Conservation (phyloP, 2,113 vertebrate genomes). For the Melospiza melodia region DNA sequence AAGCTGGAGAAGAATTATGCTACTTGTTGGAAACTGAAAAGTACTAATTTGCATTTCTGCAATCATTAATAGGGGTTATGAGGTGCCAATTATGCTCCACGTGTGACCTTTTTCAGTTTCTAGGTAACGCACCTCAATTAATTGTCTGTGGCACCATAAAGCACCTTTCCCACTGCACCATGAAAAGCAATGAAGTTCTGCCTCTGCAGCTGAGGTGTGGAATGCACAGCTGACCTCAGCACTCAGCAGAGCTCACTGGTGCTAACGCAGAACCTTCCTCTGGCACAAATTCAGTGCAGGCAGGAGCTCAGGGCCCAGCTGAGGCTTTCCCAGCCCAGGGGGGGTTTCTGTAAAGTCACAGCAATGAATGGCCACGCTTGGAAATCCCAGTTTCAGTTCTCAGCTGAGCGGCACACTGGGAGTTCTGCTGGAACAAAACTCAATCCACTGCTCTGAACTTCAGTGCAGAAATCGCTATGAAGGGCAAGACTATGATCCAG, state of each 20-base stretch:
- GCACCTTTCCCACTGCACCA: slow-evolving; percentile 40
- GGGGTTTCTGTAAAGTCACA: slow-evolving; percentile 26
- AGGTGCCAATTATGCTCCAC: slow-evolving; percentile 69
- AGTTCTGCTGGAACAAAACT: background rate
- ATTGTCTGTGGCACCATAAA: slow-evolving; percentile 77
- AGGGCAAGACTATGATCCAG: background rate
- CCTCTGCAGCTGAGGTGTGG: slow-evolving; percentile 66
- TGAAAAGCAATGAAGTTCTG: slow-evolving; percentile 62
- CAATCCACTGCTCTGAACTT: background rate
- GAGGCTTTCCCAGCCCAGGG: background rate
- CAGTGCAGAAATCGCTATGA: background rate
- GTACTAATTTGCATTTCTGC: slow-evolving; percentile 71
- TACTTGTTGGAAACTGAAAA: slow-evolving; percentile 43
- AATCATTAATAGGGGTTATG: slow-evolving; percentile 71
- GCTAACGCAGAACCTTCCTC: slow-evolving; percentile 59
- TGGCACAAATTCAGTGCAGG: slow-evolving; percentile 53
- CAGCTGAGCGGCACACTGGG: background rate
- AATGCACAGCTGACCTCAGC: slow-evolving; percentile 75
- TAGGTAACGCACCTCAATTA: slow-evolving; percentile 74
- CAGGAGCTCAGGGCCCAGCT: background rate
- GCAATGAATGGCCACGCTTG: background rate
- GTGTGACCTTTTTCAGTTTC: slow-evolving; percentile 76
- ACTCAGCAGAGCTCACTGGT: slow-evolving; percentile 57
- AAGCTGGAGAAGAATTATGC: slow-evolving; percentile 46
- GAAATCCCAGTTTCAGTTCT: background rate